A percentile compares a stretch with the other conserved stretches of the same genome.
Evolutionary conservation across 2,113 vertebrate species (phyloP).

Genomic region (Dasypus novemcinctus): DNA sequence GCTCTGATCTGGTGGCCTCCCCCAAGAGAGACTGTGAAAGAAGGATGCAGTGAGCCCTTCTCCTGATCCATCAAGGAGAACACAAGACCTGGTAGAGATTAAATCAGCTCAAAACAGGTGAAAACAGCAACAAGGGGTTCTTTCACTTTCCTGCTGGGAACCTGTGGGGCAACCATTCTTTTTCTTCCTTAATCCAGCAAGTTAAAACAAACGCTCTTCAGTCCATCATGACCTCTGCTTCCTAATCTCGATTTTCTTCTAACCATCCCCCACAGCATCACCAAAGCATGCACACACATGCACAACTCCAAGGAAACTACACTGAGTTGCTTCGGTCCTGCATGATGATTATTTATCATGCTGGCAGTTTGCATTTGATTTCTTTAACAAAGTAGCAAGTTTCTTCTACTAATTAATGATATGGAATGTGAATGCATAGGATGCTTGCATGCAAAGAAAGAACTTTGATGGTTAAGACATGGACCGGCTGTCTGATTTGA

Average conservation of each 20-base stretch:
- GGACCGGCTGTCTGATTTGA: conserved; percentile 60
- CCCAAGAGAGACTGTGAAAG: neutral
- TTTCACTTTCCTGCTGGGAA: neutral
- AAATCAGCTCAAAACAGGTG: neutral
- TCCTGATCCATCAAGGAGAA: neutral
- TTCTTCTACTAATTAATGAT: conserved; percentile 3
- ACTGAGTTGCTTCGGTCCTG: neutral
- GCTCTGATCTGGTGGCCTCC: neutral
- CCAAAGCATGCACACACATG: neutral
- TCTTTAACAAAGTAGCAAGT: neutral
- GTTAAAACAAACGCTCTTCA: neutral
- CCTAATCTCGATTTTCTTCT: neutral
- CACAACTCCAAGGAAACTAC: neutral
- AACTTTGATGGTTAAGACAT: conserved; percentile 54
- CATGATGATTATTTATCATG: neutral
- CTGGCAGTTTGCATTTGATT: neutral
- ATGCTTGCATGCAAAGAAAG: conserved; percentile 61
- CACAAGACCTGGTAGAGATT: neutral
- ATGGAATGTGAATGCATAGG: neutral
- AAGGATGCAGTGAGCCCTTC: neutral
- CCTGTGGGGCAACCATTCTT: neutral
- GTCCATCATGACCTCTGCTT: neutral
- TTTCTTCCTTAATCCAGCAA: neutral
- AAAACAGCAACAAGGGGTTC: neutral
- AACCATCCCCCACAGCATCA: neutral